Evolutionary conservation across 2,113 vertebrate species (phyloP), one percentile per base, ranked within the genome.

Genomic region (Glaucomys volans): DNA sequence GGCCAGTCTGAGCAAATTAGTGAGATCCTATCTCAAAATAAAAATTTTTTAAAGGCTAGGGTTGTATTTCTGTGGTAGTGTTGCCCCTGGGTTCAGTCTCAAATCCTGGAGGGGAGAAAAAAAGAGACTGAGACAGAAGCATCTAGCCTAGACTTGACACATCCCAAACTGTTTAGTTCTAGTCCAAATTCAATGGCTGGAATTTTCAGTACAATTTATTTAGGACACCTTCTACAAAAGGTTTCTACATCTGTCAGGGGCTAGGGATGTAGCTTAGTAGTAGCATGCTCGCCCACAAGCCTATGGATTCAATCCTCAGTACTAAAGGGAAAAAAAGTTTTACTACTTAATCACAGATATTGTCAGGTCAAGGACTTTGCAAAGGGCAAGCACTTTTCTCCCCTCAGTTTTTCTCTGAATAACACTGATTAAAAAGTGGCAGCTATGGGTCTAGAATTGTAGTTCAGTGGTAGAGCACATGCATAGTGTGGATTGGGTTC

Each of bases 131-230:
- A 16, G 30, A 26, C 14, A 86, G 47, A 85, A 97, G 8, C 30
- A 50, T 28, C 47, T 86, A 47, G 28, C 5, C 62, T 9, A 30
- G 44, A 74, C 7, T 35, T 93, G 30, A 30, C 42, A n/a, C 54
- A 83, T 59, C 35, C 42, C 17, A 3, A 69, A 30, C 83, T 59
- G 12, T 83, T 5, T 64, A 81, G 47, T 59, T 69, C 8, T 79
- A 28, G 24, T 50, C 32, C 57, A 81, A 54, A 81, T 67, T 90
- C 24, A 28, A 12, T 24, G 40, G 28, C 37, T 91, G 22, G 28
- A 79, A 59, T 82, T 75, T 67, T n/a, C 22, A 54, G n/a, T 74
- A 74, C 52, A 22, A 40, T 85, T 84, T 54, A 57, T 86, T 85
- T 85, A 64, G 74, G 37, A 59, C 7, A 90, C 13, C 42, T 18